These are phyloP conservation scores for Agrochola macilenta DNA, from an alignment of 2,888 invertebrate species.

Conservation along the genomic window DNA sequence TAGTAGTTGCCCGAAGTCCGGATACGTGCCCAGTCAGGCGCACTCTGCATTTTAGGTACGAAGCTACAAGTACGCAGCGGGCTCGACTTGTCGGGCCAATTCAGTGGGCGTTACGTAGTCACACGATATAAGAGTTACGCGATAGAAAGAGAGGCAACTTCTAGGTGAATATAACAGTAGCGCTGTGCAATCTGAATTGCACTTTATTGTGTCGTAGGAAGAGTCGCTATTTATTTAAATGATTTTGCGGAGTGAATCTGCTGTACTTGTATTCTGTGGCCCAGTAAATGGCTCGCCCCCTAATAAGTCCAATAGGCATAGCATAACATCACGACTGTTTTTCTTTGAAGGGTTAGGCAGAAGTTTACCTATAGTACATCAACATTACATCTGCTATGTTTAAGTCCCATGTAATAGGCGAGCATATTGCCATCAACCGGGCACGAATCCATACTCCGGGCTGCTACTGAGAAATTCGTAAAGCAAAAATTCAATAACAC, in stretches of 20 bases:
- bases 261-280: too few species aligned
- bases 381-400: not conserved
- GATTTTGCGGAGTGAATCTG: too few species aligned
- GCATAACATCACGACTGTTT: not conserved
- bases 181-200: too few species aligned
- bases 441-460: not conserved
- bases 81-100: too few species aligned
- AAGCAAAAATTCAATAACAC: not conserved
- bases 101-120: too few species aligned
- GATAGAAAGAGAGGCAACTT: too few species aligned
- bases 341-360: not conserved
- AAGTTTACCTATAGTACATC: not conserved
- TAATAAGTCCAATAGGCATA: not conserved
- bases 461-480: not conserved
- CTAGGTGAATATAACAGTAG: too few species aligned
- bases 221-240: too few species aligned
- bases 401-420: not conserved
- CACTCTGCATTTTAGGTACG: too few species aligned
- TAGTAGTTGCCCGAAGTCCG: not conserved
- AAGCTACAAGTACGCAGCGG: too few species aligned
- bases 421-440: not conserved
- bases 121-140: too few species aligned
- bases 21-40: not conserved
- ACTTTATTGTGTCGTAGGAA: too few species aligned
- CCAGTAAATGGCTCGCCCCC: not conserved